Conservation (phyloP, 2,113 vertebrate species). For the Heptranchias perlo region DNA sequence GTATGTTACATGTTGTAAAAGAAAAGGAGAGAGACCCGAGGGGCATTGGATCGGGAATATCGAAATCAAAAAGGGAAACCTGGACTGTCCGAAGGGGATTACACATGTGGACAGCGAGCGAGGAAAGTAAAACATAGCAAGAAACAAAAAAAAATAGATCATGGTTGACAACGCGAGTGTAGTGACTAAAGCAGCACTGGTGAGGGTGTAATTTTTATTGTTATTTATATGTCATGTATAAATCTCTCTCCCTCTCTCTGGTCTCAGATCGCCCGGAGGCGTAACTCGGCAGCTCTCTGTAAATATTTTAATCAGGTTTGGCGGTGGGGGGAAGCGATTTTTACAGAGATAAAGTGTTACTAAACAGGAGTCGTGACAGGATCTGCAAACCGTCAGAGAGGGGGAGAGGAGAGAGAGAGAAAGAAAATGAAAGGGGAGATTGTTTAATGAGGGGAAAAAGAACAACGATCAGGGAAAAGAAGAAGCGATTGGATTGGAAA, state of each 20-base stretch:
- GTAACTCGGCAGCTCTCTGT: slow-evolving; percentile 34
- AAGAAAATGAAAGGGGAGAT: neutral
- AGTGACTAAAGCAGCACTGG: slow-evolving; percentile 64
- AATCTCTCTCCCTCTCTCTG: neutral
- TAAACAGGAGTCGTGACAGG: slow-evolving; percentile 35
- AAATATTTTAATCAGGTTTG: slow-evolving; percentile 38
- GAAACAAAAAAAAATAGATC: slow-evolving; percentile 42
- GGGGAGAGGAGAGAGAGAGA: neutral
- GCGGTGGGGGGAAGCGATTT: slow-evolving; percentile 29
- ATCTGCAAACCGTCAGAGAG: slow-evolving; percentile 25
- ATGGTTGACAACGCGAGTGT: slow-evolving; percentile 70
- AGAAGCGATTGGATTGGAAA: neutral
- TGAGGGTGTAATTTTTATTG: slow-evolving; percentile 52
- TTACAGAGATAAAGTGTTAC: slow-evolving; percentile 33
- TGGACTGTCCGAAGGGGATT: slow-evolving; percentile 1
- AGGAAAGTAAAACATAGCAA: slow-evolving; percentile 42
- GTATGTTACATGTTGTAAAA: slow-evolving; percentile 12
- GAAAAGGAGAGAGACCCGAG: neutral
- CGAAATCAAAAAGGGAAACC: slow-evolving; percentile 31
- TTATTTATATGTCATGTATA: neutral
- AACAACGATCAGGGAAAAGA: neutral
- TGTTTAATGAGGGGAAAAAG: slow-evolving; percentile 9
- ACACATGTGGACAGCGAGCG: slow-evolving; percentile 34
- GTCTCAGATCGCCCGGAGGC: slow-evolving; percentile 19
- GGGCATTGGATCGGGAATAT: slow-evolving; percentile 15